Evolutionary conservation across 2,113 vertebrate genomes (phyloP).

Genomic region (Pseudorectes ferrugineus): DNA sequence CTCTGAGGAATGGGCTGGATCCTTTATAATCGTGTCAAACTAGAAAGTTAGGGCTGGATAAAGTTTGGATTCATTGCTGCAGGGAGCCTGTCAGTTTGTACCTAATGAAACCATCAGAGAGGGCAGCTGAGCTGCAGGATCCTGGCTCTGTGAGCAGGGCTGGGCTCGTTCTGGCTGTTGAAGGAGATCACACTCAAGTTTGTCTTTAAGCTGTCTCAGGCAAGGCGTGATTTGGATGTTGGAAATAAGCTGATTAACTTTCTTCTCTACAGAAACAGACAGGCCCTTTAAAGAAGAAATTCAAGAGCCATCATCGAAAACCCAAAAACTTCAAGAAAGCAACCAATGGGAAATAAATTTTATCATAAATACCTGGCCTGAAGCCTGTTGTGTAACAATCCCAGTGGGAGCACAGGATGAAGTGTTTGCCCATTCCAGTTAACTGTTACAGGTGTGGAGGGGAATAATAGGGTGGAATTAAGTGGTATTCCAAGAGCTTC

Average conservation of each 20-base stretch:
- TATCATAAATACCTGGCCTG: neutral
- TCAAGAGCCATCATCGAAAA: slow-evolving; percentile 30
- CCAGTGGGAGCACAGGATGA: neutral
- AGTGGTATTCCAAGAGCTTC: neutral
- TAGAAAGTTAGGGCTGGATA: neutral
- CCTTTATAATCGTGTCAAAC: fast-evolving
- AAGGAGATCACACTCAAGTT: neutral
- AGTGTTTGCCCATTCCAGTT: neutral
- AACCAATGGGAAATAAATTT: neutral
- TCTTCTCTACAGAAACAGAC: slow-evolving; percentile 47
- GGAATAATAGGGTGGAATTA: fast-evolving
- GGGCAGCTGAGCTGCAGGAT: neutral
- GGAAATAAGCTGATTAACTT: neutral
- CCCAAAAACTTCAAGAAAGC: slow-evolving; percentile 36
- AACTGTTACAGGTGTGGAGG: neutral
- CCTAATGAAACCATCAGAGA: neutral
- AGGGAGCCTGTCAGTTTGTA: neutral
- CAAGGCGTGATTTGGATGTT: neutral
- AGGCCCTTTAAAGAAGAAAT: slow-evolving; percentile 56
- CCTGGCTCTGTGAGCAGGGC: fast-evolving
- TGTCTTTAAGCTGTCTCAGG: neutral
- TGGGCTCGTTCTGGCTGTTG: neutral
- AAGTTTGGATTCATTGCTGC: neutral
- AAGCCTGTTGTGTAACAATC: neutral
- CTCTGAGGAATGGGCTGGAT: neutral